These are phyloP conservation scores for Philonicus albiceps DNA, from an alignment of 2,888 invertebrate genomes.

Conservation along the genomic window DNA sequence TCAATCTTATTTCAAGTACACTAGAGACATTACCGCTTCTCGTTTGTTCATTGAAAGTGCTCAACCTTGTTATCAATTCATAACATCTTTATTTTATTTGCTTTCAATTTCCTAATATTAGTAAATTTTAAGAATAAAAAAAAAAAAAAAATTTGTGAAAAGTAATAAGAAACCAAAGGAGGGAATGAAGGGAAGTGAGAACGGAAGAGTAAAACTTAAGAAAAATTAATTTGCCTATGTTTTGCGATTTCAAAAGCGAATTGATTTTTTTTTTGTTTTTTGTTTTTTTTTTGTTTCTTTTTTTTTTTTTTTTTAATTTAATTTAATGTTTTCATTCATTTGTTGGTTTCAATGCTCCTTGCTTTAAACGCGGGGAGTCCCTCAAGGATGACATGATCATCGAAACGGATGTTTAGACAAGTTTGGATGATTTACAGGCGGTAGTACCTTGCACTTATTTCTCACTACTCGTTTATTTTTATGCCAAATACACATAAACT, in stretches of 20 bases:
- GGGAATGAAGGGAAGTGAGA: constrained; percentile 23
- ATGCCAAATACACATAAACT: constrained; percentile 96
- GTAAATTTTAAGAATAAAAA: constrained; percentile 28
- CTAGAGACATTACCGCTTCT: constrained; percentile 33
- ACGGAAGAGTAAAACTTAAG: constrained; percentile 13
- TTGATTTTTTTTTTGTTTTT: constrained; percentile 4
- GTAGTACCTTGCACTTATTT: not conserved
- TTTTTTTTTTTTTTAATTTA: constrained; percentile 4
- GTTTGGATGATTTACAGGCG: not conserved
- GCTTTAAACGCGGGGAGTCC: not conserved
- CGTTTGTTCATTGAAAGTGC: constrained; percentile 41
- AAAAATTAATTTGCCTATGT: constrained; percentile 35
- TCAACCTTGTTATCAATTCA: constrained; percentile 28
- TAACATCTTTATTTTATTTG: constrained; percentile 26
- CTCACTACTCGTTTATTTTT: constrained; percentile 57
- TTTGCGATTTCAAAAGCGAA: constrained; percentile 24
- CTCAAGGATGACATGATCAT: not conserved
- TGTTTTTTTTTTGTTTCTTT: constrained; percentile 3
- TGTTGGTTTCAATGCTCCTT: not conserved
- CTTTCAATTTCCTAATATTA: constrained; percentile 41
- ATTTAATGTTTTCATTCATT: constrained; percentile 9
- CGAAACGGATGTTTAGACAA: constrained; percentile 10
- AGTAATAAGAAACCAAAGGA: not conserved
- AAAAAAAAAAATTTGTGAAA: constrained; percentile 31
- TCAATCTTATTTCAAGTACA: constrained; percentile 46